These are phyloP conservation scores for Megastigmus dorsalis DNA, from an alignment of 2,888 invertebrate species.

Conservation along the genomic window DNA sequence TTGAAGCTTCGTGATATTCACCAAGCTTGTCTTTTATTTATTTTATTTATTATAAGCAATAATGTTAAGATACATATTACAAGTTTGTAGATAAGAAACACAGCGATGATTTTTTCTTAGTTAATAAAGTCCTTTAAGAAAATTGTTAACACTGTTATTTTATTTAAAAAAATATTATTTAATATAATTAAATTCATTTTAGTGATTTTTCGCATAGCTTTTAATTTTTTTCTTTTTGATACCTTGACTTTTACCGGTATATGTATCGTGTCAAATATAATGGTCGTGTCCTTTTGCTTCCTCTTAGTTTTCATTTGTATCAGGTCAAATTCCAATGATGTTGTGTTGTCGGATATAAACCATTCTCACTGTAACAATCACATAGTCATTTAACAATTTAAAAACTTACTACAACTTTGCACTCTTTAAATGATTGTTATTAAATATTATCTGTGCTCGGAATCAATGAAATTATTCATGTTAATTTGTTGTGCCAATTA, in stretches of 20 bases:
- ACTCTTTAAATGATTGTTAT: too few relatives aligned
- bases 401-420: too few relatives aligned
- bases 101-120: slow-evolving; percentile 48
- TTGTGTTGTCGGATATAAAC: too few relatives aligned
- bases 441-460: too few relatives aligned
- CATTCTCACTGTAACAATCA: too few relatives aligned
- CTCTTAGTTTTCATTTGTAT: slow-evolving; percentile 7
- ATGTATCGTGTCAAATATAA: slow-evolving; percentile 23
- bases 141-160: slow-evolving; percentile 64
- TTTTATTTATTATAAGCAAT: slow-evolving; percentile 36
- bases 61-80: slow-evolving; percentile 46
- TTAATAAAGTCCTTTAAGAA: slow-evolving; percentile 65
- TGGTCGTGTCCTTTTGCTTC: slow-evolving; percentile 32
- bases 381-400: too few relatives aligned
- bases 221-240: slow-evolving; percentile 53
- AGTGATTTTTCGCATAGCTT: slow-evolving; percentile 59
- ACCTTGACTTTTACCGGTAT: slow-evolving; percentile 24
- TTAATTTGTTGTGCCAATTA: too few relatives aligned
- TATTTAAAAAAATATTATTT: slow-evolving; percentile 60
- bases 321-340: too few relatives aligned
- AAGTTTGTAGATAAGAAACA: slow-evolving; percentile 52
- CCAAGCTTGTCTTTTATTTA: slow-evolving; percentile 50
- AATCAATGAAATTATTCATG: too few relatives aligned
- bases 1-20: slow-evolving; percentile 52
- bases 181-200: slow-evolving; percentile 64